Conservation (phyloP, 1,140 invertebrate genomes). For the Meloidogyne exigua region DNA sequence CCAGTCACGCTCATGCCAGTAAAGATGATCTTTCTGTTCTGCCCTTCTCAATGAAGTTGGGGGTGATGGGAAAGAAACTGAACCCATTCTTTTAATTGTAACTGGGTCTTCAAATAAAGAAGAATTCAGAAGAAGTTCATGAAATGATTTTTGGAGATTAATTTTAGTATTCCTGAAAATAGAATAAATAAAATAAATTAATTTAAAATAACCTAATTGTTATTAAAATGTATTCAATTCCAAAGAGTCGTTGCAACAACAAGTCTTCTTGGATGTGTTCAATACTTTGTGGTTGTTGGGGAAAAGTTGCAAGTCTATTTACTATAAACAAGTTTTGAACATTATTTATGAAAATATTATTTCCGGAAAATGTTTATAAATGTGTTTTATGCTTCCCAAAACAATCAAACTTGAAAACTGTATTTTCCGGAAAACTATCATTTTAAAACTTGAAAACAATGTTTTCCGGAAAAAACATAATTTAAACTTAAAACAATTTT, state of each 20-base stretch:
- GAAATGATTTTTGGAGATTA: slow-evolving; percentile 37
- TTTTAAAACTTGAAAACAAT: not conserved
- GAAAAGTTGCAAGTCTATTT: not conserved
- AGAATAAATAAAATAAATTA: slow-evolving; percentile 9
- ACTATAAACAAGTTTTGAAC: not conserved
- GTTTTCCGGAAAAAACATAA: no score
- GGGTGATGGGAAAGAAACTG: slow-evolving; percentile 1
- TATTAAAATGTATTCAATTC: slow-evolving; percentile 39
- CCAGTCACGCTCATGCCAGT: slow-evolving; percentile 63
- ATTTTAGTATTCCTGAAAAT: slow-evolving; percentile 36
- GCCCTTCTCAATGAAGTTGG: slow-evolving; percentile 33
- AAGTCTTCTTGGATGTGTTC: slow-evolving; percentile 42
- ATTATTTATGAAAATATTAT: slow-evolving; percentile 5
- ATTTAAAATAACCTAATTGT: slow-evolving; percentile 30
- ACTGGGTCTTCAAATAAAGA: slow-evolving; percentile 15
- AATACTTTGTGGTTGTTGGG: not conserved
- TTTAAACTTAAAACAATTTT: not conserved
- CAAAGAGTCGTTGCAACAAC: slow-evolving; percentile 34
- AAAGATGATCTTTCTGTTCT: slow-evolving; percentile 48
- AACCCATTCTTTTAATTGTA: not conserved
- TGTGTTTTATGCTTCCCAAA: not conserved
- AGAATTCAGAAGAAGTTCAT: slow-evolving; percentile 8
- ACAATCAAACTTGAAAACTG: no score
- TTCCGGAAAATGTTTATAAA: not conserved
- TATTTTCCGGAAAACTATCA: not conserved